Evolutionary conservation across 2,113 vertebrate species (phyloP).

Genomic region (Heteronetta atricapilla): DNA sequence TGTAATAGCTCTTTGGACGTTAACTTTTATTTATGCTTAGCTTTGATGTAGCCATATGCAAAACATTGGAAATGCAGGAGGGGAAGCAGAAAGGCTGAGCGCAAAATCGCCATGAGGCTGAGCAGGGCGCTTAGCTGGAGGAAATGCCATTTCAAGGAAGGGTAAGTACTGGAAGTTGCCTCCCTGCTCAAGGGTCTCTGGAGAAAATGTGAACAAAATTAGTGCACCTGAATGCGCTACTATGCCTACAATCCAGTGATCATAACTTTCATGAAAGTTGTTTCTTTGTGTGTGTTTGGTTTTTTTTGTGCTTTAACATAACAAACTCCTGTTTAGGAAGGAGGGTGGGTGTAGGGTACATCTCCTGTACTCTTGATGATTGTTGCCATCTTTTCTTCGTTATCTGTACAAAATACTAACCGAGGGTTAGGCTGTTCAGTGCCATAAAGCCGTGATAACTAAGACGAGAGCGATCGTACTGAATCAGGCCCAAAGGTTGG

Average conservation of each 20-base stretch:
- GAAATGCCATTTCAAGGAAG: background rate
- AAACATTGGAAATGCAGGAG: background rate
- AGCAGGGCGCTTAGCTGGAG: background rate
- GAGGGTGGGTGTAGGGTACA: background rate
- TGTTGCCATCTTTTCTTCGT: background rate
- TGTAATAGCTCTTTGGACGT: background rate
- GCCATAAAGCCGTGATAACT: background rate
- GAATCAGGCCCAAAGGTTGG: background rate
- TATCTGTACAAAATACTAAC: background rate
- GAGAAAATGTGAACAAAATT: background rate
- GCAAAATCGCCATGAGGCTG: background rate
- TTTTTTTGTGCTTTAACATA: background rate
- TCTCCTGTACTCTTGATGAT: background rate
- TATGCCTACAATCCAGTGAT: background rate
- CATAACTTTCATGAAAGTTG: background rate
- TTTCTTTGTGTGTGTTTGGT: background rate
- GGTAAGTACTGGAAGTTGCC: background rate
- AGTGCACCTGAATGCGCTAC: background rate
- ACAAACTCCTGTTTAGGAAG: background rate
- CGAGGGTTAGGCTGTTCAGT: background rate
- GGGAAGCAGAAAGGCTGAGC: background rate
- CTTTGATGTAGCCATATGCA: conserved; percentile 35
- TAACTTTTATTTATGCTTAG: background rate
- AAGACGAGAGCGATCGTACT: background rate
- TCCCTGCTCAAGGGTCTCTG: background rate